Conservation (phyloP, 2,113 vertebrate genomes). For the Octodon degus region DNA sequence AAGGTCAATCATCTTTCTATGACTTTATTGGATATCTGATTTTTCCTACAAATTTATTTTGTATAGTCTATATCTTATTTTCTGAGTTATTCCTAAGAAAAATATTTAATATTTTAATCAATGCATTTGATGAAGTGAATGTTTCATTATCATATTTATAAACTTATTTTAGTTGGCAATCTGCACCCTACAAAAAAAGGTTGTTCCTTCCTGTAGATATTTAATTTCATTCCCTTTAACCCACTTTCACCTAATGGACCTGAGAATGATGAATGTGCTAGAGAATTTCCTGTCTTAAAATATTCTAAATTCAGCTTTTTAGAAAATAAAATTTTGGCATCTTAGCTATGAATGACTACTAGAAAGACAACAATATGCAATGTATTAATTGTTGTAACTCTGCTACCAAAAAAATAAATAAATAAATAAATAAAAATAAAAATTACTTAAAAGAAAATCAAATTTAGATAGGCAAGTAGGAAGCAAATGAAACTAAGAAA, state of each 20-base stretch:
- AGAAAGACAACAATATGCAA: too few relatives aligned
- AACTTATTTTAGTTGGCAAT: constrained; percentile 35
- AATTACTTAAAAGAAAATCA: not conserved
- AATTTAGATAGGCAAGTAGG: not conserved
- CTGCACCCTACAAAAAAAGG: not conserved
- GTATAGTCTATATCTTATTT: constrained; percentile 1
- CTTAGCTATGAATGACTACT: too few relatives aligned
- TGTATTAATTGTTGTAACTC: too few relatives aligned
- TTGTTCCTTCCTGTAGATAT: not conserved
- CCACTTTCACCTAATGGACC: not conserved
- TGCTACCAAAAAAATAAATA: too few relatives aligned
- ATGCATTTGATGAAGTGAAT: not conserved
- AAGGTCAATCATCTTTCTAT: not conserved
- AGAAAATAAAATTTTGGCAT: constrained; percentile 18
- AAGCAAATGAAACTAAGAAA: constrained; percentile 41
- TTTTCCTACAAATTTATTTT: constrained; percentile 23
- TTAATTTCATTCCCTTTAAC: constrained; percentile 32
- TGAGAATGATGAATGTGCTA: not conserved
- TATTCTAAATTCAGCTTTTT: not conserved
- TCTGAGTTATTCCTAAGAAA: constrained; percentile 7
- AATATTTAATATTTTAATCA: constrained; percentile 50
- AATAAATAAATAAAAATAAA: too few relatives aligned
- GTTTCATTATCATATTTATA: constrained; percentile 49
- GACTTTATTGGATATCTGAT: not conserved
- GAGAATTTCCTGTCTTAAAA: constrained; percentile 44